A percentile compares a stretch with the other conserved stretches of the same genome.
Conservation (phyloP, 2,888 invertebrate genomes). For the Carpatolechia fugitivella region DNA sequence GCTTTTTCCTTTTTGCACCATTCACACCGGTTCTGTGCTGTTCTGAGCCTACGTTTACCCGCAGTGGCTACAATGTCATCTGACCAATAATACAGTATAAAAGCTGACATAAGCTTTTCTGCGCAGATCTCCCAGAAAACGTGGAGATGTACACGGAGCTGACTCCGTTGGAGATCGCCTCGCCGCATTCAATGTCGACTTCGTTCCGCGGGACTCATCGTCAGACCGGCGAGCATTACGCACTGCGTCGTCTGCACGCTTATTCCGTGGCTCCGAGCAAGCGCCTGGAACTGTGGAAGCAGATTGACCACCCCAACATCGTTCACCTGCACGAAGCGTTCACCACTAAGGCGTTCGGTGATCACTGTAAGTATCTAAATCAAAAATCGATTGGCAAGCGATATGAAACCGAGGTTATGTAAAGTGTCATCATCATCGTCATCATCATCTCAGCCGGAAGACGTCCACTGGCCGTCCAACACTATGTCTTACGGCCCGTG, state of each 20-base stretch:
- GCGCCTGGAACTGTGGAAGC: conserved; percentile 97
- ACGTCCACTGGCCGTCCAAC: too few relatives aligned
- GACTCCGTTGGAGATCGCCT: conserved; percentile 87
- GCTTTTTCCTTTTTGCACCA: too few relatives aligned
- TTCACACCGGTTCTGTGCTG: too few relatives aligned
- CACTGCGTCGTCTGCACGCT: conserved; percentile 93
- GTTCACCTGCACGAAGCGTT: conserved; percentile 95
- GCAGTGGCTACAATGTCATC: too few relatives aligned
- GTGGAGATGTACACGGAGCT: conserved; percentile 95
- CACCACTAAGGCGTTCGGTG: conserved; percentile 97
- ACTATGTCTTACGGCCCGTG: too few relatives aligned
- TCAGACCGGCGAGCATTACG: conserved; percentile 91
- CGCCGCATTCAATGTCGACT: conserved; percentile 86
- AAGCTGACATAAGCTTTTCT: not conserved
- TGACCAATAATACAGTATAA: too few relatives aligned
- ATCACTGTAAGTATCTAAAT: conserved; percentile 86
- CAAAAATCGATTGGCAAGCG: too few relatives aligned
- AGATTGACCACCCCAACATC: conserved; percentile 96
- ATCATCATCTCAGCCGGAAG: too few relatives aligned
- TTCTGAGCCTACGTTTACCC: too few relatives aligned
- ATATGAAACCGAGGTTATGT: too few relatives aligned
- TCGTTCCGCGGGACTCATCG: conserved; percentile 94
- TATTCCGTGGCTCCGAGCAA: conserved; percentile 87
- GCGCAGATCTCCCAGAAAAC: conserved; percentile 88
- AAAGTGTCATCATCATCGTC: too few relatives aligned